Base-by-base conservation (phyloP, 2,113 vertebrate genomes). In the Chaetodon auriga region DNA sequence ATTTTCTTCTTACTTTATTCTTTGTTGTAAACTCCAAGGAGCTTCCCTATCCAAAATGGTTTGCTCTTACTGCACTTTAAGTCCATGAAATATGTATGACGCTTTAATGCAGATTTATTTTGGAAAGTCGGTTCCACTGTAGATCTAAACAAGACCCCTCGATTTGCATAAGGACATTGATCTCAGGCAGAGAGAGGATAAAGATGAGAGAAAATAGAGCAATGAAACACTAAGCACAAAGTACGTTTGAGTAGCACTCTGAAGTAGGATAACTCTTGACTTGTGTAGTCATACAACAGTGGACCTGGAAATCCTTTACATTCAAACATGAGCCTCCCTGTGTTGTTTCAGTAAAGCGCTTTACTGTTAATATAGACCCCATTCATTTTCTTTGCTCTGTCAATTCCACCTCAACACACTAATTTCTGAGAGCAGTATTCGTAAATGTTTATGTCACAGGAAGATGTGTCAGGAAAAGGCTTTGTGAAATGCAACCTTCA, bases 1-100 rank as follows among this genome's bases (percentile, higher is more conserved):
- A 43, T 85, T 91, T 90, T 84, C 69, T 75, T 82, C 49, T 70
- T 73, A 75, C 77, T 91, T 92, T 82, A 41, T 75, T 58, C 82
- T 83, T 90, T 88, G 72, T 84, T 87, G 78, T 70, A 81, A 92
- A 90, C 75, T 92, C 71, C 15, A 25, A 48, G 0, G 49, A 88
- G 82, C 78, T 79, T 45, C n/a, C 48, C 85, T 75, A 48, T 90
- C 84, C 81, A 91, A 92, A 93, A 93, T 84, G 75, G 83, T 86
- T 90, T 87, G 83, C 91, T 94, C 88, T 90, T 85, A 90, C 83
- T 88, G 89, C 92, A 92, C 91, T 94, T 93, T 81, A 89, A 78
- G 68, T 76, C 64, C 69, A 94, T 95, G 85, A 94, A 95, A 94
- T 95, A 95, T 95, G 90, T 93, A 94, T 95, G 90, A 90, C 36